Base-by-base conservation (phyloP, 2,797 vertebrate species). In the Characodon lateralis region DNA sequence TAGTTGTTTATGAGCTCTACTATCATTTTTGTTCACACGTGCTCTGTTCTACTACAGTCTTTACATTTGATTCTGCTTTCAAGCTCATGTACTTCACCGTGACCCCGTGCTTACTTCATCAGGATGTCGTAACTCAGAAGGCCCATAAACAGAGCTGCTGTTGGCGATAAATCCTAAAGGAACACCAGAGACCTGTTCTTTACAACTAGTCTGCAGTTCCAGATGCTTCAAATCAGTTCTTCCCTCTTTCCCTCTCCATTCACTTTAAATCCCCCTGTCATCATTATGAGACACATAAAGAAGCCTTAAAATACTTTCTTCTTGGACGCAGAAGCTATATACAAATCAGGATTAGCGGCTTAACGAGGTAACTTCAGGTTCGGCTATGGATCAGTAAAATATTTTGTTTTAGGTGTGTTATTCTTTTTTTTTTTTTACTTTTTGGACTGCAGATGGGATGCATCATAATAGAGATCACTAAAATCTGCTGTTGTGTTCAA, bases 41-140 rank as follows among this genome's bases (percentile, higher is more conserved):
- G 66, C 43, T 69, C 43, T 48, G 41, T 48, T 16, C 43, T 26
- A 16, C 24, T 69, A 3, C 24, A 69, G 66, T 26, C 66, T 46
- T 69, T 69, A 69, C 14, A 46, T 26, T 46, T 48, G 51, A 31
- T 61, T 78, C 51, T 71, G 39, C 68, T n/a, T 50, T 71, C 6
- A 63, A 63, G 12, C 69, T 68, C 31, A 41, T 65, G 43, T 3
- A 9, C 6, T 68, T 2, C 69, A 13, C n/a, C 48, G 74, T 56
- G 76, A 73, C 68, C 51, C 46, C 22, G 26, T 48, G 9, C 24
- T 74, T 12, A 63, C 50, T 31, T 31, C 73, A 53, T 61, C 70
- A 35, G 59, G 41, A 71, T 74, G 63, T 71, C 10, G 0, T 88
- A 83, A 85, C 68, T 85, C 63, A 77, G 20, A 28, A 71, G 63